These are phyloP conservation scores for Tenthredo mesomela DNA, from an alignment of 2,888 invertebrate species.

Conservation along the genomic window DNA sequence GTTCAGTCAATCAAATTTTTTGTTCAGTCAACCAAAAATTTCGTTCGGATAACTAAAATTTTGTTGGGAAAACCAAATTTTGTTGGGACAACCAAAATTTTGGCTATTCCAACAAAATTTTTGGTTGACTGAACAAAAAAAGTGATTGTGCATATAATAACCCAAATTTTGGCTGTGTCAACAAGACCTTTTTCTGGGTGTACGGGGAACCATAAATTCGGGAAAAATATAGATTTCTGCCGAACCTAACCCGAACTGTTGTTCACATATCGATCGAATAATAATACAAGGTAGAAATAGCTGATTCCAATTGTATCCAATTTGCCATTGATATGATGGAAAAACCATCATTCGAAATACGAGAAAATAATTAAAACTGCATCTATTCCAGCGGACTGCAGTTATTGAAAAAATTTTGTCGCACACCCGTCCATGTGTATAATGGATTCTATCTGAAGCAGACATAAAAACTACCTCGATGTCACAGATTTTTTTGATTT, in stretches of 20 bases:
- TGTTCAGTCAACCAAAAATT: too few species aligned
- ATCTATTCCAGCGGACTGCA: not conserved
- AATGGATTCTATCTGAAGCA: not conserved
- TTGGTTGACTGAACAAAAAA: too few species aligned
- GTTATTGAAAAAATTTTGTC: not conserved
- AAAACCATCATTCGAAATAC: constrained; percentile 2
- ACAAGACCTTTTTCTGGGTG: too few species aligned
- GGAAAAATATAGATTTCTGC: not conserved
- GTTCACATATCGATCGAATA: not conserved
- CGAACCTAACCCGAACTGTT: not conserved
- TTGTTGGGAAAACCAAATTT: too few species aligned
- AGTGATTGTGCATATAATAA: too few species aligned
- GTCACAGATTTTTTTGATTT: not conserved
- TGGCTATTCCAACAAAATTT: too few species aligned
- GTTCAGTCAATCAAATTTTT: too few species aligned
- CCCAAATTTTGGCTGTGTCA: too few species aligned
- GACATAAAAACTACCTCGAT: not conserved
- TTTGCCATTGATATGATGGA: not conserved
- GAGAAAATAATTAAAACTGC: not conserved
- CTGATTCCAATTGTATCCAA: not conserved
- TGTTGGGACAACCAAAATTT: too few species aligned
- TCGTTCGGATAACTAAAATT: too few species aligned
- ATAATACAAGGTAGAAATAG: not conserved
- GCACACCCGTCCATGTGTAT: not conserved
- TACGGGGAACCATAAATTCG: not conserved